These are phyloP conservation scores for Strongylocentrotus purpuratus DNA, from an alignment of 35 echinoderm and acorn worm genomes.

Conservation along the genomic window DNA sequence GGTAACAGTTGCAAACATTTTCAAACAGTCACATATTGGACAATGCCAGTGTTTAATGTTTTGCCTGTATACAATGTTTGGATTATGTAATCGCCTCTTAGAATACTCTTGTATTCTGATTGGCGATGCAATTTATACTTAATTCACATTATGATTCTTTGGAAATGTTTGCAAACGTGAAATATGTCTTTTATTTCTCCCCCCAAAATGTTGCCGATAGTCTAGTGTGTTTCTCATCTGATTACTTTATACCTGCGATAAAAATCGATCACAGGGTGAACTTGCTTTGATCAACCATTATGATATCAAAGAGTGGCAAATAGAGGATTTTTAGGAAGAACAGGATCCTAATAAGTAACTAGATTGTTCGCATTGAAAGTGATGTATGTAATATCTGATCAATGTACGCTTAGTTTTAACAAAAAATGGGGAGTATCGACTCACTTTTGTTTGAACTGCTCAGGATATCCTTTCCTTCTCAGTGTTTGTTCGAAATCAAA, in stretches of 20 bases:
- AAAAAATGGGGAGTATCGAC: not conserved
- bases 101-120: not conserved
- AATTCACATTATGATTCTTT: not conserved
- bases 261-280: too few species aligned
- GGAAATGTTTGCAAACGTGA: not conserved
- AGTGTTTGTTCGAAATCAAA: not conserved
- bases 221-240: not conserved
- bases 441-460: not conserved
- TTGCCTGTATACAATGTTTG: not conserved
- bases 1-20: not conserved
- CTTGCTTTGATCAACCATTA: not conserved
- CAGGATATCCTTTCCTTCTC: not conserved
- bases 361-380: slow-evolving; percentile 2
- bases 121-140: not conserved
- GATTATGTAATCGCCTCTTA: not conserved
- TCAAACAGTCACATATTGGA: not conserved
- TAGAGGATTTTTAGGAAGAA: not conserved
- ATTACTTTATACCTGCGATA: not conserved
- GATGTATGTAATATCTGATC: slow-evolving; percentile 28
- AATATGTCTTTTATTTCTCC: not conserved
- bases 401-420: not conserved
- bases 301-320: not conserved
- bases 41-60: not conserved
- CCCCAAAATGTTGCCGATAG: not conserved
- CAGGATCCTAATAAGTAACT: not conserved